Conservation (phyloP, 1,140 invertebrate species). For the Pseudomyrmex pallidus region DNA sequence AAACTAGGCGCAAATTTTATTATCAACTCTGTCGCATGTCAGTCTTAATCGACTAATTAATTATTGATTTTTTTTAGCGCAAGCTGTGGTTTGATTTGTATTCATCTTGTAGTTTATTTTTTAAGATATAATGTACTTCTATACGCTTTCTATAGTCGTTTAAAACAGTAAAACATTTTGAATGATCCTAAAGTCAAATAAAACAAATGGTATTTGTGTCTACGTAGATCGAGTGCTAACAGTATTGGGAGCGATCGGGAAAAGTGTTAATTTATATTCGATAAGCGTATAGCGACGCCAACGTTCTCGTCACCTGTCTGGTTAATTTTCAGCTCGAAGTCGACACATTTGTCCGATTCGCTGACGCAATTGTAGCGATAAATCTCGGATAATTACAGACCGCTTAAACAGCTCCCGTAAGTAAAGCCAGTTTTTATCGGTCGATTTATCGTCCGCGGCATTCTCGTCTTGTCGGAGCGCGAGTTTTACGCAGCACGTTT, state of each 20-base stretch:
- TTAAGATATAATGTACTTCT: no score
- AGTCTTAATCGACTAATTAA: neutral
- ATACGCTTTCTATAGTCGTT: no score
- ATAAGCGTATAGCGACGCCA: neutral
- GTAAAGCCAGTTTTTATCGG: slow-evolving; percentile 22
- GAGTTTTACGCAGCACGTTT: neutral
- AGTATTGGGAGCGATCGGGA: neutral
- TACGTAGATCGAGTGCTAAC: no score
- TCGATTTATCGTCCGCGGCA: neutral
- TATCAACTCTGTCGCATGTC: neutral
- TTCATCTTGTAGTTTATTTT: neutral
- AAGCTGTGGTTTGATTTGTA: neutral
- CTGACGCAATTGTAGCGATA: slow-evolving; percentile 25
- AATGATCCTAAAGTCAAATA: no score
- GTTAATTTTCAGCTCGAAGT: neutral
- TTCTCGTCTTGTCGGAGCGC: neutral
- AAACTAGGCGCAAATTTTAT: neutral
- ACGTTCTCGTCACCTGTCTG: neutral
- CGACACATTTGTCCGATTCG: neutral
- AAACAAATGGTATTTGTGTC: no score
- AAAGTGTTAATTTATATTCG: neutral
- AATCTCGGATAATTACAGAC: slow-evolving; percentile 29
- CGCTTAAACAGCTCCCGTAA: slow-evolving; percentile 6
- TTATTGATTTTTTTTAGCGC: neutral
- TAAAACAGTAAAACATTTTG: no score